A percentile compares a stretch with the other conserved stretches of the same genome.
These are phyloP conservation scores for Chauna torquata DNA, from an alignment of 2,113 vertebrate genomes.

Conservation along the genomic window DNA sequence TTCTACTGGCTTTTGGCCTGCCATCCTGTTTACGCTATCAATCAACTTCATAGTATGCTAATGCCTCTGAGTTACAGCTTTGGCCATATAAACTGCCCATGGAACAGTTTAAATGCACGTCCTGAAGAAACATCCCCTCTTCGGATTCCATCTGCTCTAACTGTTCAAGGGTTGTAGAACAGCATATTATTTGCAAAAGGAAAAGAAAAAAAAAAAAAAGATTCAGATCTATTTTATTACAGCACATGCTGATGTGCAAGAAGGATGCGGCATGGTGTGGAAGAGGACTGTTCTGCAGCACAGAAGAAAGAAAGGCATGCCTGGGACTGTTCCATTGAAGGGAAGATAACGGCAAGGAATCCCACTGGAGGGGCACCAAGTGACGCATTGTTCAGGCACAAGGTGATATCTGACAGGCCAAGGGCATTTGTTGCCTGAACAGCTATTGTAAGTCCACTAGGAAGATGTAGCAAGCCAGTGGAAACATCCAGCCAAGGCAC, in stretches of 20 bases:
- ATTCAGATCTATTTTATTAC: background rate
- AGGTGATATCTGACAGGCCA: background rate
- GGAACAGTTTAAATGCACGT: background rate
- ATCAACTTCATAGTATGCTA: background rate
- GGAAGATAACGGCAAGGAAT: background rate
- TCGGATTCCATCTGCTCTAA: background rate
- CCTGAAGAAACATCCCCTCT: background rate
- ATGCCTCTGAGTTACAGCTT: background rate
- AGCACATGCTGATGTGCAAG: background rate
- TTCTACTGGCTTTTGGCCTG: background rate
- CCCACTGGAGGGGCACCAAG: background rate
- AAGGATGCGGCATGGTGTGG: background rate
- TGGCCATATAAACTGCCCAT: accelerated
- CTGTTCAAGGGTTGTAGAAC: background rate
- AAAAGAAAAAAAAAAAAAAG: background rate
- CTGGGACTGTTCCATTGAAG: background rate
- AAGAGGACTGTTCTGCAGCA: background rate
- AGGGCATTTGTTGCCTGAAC: background rate
- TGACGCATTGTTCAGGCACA: background rate
- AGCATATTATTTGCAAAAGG: background rate
- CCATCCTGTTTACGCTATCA: background rate
- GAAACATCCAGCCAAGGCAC: background rate
- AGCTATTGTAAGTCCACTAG: accelerated
- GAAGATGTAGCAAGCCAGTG: background rate
- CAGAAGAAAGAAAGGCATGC: background rate